Base-by-base conservation (phyloP, 1,140 invertebrate genomes). In the Saccostrea echinata region DNA sequence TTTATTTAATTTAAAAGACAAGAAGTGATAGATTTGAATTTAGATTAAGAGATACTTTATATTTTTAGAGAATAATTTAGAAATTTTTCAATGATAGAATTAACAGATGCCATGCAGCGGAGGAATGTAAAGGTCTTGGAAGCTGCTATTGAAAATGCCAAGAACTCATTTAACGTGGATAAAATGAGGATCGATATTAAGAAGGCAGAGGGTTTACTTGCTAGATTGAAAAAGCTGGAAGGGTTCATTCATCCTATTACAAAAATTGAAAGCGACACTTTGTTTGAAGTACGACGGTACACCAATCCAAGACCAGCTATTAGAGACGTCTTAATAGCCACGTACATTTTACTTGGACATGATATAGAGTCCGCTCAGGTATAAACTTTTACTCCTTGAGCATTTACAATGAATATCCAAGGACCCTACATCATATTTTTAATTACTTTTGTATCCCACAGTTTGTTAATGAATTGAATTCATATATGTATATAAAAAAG, bases 201-300 rank as follows among this genome's bases (percentile, higher is more conserved):
- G 30, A 51, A 51, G 84, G 88, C 88, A 8, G 88, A 87, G 11
- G 24, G 68, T 18, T 30, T 68, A 30, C 30, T 89, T 8, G 64
- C 52, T 16, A 84, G 51, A 53, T 53, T 89, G 33, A 84, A 81
- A 18, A 84, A 82, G 27, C 85, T 86, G 52, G 84, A 86, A n/a
- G 88, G 88, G 11, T 88, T 30, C 68, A 21, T 88, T 13, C 88
- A 89, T 55, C 88, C 88, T 9, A 89, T 89, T 12, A 55, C 80
- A 12, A 89, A 87, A 52, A 51, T 89, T 13, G 85, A 87, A 18
- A 51, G 27, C 21, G 55, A 53, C 30, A 86, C 86, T 0, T 27
- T 89, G 16, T 84, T 43, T 21, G 88, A 89, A 84, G 86, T 89
- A 64, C 64, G 86, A 3, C 57, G 82, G 4, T 89, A 89, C 52